A percentile compares a stretch with the other conserved stretches of the same genome.
phyloP scores from a whole-genome alignment of 2,113 vertebrate genomes.

The Cathartes aura region DNA sequence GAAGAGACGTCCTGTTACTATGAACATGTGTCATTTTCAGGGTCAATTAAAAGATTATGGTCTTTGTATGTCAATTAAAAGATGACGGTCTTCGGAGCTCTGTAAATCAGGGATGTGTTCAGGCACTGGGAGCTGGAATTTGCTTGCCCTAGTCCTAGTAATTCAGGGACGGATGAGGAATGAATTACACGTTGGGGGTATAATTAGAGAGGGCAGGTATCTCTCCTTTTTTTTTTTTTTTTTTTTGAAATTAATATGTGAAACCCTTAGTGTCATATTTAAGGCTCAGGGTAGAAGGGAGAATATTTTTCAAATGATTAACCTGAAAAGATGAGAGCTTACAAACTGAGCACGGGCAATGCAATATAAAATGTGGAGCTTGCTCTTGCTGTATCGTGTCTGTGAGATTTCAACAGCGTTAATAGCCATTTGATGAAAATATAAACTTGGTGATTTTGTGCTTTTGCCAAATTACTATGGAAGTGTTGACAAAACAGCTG shows the following conservation, averaged over 20 bases:
- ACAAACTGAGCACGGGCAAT: neutral
- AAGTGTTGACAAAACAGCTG: slow-evolving; percentile 64
- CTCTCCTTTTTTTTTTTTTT: neutral
- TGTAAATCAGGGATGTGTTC: neutral
- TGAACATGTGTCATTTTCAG: neutral
- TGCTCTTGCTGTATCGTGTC: neutral
- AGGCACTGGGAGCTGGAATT: neutral
- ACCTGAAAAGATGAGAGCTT: neutral
- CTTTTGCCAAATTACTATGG: slow-evolving; percentile 70
- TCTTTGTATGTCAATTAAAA: neutral
- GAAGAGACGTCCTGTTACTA: neutral
- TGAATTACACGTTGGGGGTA: neutral
- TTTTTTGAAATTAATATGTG: neutral
- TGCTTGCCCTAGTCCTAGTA: neutral
- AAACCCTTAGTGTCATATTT: neutral
- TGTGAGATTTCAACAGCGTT: slow-evolving; percentile 8
- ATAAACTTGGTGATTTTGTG: slow-evolving; percentile 35
- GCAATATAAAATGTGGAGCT: neutral
- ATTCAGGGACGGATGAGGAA: neutral
- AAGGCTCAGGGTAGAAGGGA: neutral
- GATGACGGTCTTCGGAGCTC: neutral
- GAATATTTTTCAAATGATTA: neutral
- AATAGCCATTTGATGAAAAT: slow-evolving; percentile 30
- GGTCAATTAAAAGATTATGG: neutral
- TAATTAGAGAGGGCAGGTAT: neutral